Evolutionary conservation across 2,888 invertebrate species (phyloP).

Genomic region (Rotaria macrura): DNA sequence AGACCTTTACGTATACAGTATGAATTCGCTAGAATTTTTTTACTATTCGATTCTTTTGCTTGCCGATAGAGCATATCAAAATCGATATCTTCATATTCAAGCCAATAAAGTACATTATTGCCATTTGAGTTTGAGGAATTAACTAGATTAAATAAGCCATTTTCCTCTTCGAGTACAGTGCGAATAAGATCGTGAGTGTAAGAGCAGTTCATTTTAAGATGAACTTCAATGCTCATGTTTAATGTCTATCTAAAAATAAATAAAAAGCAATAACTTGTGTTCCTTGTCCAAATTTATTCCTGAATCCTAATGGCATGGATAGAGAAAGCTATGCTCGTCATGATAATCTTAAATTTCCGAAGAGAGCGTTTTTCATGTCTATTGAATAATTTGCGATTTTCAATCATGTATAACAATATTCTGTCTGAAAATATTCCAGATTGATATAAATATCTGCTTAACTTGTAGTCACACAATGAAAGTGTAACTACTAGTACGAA

Average conservation of each 20-base stretch:
- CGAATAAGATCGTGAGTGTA: background rate
- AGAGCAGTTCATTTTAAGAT: background rate
- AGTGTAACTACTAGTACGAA: too few relatives aligned
- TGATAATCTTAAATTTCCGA: too few relatives aligned
- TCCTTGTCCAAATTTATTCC: too few relatives aligned
- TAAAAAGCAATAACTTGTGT: too few relatives aligned
- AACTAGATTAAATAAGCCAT: background rate
- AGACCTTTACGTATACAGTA: conserved; percentile 32
- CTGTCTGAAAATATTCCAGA: too few relatives aligned
- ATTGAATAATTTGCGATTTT: too few relatives aligned
- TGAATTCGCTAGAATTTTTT: conserved; percentile 23
- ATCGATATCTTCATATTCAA: conserved; percentile 30
- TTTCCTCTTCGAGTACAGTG: background rate
- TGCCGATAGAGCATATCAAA: conserved; percentile 15
- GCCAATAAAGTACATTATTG: conserved; percentile 7
- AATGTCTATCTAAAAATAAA: background rate
- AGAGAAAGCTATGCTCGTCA: too few relatives aligned
- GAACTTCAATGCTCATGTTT: background rate
- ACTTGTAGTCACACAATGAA: too few relatives aligned
- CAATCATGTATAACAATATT: too few relatives aligned
- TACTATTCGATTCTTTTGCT: background rate
- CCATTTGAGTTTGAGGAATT: background rate
- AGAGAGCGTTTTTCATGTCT: too few relatives aligned
- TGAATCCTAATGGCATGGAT: too few relatives aligned
- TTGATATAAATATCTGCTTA: too few relatives aligned